Percentiles rank a stretch among this genome's conserved stretches.
These are phyloP conservation scores for Elanus axillaris DNA, from an alignment of 2,113 vertebrate genomes.

Conservation along the genomic window DNA sequence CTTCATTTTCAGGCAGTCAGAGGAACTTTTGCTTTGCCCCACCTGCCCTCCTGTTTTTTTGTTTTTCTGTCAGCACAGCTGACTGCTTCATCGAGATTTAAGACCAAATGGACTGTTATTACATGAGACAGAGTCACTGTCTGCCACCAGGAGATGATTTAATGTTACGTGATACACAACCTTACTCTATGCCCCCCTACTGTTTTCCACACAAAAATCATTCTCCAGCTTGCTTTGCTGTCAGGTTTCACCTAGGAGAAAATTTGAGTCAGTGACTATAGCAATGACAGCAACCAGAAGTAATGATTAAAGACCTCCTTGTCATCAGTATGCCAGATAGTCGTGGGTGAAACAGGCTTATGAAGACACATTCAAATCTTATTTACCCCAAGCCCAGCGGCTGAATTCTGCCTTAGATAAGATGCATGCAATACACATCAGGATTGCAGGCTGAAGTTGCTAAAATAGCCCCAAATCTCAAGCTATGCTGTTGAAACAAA, in stretches of 20 bases:
- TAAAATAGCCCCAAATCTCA: neutral
- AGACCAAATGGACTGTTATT: constrained; percentile 37
- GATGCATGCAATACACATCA: neutral
- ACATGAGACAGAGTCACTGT: constrained; percentile 58
- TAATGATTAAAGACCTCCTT: constrained; percentile 26
- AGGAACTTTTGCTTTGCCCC: neutral
- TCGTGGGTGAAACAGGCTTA: neutral
- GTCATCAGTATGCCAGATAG: neutral
- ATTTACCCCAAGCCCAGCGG: neutral
- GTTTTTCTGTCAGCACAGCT: constrained; percentile 32
- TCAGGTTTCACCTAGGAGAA: constrained; percentile 52
- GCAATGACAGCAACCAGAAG: constrained; percentile 51
- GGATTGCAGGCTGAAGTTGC: neutral
- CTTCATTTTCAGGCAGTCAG: neutral
- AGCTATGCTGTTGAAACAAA: neutral
- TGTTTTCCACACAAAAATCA: constrained; percentile 52
- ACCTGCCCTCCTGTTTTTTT: constrained; percentile 10
- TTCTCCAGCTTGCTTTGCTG: constrained; percentile 35
- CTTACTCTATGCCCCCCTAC: constrained; percentile 42
- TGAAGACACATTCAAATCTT: neutral
- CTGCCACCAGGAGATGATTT: constrained; percentile 62
- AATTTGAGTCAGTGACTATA: constrained; percentile 26
- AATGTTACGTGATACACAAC: constrained; percentile 63
- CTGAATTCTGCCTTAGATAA: neutral
- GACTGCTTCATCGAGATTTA: constrained; percentile 46